Evolutionary conservation across 2,797 vertebrate genomes (phyloP).

Genomic region (Synaphobranchus kaupii): DNA sequence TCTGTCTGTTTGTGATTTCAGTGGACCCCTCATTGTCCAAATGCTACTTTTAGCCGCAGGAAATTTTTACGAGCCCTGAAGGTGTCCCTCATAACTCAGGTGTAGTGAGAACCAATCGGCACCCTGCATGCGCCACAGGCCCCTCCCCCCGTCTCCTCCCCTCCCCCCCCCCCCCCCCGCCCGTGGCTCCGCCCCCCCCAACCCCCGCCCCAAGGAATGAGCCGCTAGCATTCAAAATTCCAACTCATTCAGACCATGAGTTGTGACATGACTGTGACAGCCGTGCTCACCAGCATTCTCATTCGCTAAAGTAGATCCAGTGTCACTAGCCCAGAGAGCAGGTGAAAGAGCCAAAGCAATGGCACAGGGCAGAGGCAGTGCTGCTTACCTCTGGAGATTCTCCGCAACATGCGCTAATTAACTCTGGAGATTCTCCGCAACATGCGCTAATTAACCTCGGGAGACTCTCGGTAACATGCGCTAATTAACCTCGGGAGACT

Average conservation of each 20-base stretch:
- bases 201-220: constrained; percentile 32
- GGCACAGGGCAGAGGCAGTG: background rate
- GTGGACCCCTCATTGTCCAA: constrained; percentile 89
- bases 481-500: background rate
- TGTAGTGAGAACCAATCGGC: constrained; percentile 83
- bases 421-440: background rate
- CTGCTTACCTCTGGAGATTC: background rate
- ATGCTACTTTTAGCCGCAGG: constrained; percentile 88
- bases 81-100: constrained; percentile 86
- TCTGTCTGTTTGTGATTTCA: constrained; percentile 95
- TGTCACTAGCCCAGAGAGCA: constrained; percentile 44
- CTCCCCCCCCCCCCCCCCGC: constrained; percentile 42
- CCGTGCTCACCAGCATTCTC: constrained; percentile 62
- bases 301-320: constrained; percentile 73
- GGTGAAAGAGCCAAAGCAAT: background rate
- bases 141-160: constrained; percentile 49
- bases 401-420: background rate
- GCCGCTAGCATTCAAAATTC: constrained; percentile 55
- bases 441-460: background rate
- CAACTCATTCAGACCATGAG: constrained; percentile 68
- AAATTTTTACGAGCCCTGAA: constrained; percentile 85
- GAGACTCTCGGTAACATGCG: constrained; percentile 39
- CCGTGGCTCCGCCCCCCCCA: constrained; percentile 22
- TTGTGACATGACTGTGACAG: constrained; percentile 62
- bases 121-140: constrained; percentile 85